Conservation (phyloP, 2,113 vertebrate genomes). For the Mastomys coucha region DNA sequence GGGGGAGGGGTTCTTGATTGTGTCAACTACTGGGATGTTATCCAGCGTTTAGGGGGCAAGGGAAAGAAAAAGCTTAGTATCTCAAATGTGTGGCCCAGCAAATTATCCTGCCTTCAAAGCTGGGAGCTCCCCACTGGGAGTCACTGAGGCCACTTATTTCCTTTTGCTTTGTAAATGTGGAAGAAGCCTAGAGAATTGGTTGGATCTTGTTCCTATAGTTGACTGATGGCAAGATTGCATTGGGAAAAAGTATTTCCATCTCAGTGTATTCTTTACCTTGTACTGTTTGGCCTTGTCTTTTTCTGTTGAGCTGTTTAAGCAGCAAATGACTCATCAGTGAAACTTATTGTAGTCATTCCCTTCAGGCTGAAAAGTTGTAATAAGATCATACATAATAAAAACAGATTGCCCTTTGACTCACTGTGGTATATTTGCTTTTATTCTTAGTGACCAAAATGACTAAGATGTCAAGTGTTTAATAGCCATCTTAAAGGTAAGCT, state of each 20-base stretch:
- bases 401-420: conserved; percentile 55
- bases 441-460: conserved; percentile 67
- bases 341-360: conserved; percentile 56
- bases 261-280: not conserved
- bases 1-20: not conserved
- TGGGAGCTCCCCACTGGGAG: not conserved
- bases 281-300: conserved; percentile 1
- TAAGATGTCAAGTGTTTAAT: conserved; percentile 56
- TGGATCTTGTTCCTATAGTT: not conserved
- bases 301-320: conserved; percentile 46
- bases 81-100: not conserved
- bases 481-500: conserved; percentile 51
- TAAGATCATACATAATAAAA: conserved; percentile 47
- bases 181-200: not conserved
- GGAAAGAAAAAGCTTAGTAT: conserved; percentile 5
- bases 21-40: not conserved
- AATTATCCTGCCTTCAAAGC: not conserved
- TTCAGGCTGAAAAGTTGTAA: conserved; percentile 54
- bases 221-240: not conserved
- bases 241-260: not conserved
- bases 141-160: not conserved
- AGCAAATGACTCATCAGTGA: conserved; percentile 62
- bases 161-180: not conserved
- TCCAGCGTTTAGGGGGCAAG: not conserved
- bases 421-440: conserved; percentile 49